Evolutionary conservation across 2,888 invertebrate genomes (phyloP).

Genomic region (Stenodema calcarata): DNA sequence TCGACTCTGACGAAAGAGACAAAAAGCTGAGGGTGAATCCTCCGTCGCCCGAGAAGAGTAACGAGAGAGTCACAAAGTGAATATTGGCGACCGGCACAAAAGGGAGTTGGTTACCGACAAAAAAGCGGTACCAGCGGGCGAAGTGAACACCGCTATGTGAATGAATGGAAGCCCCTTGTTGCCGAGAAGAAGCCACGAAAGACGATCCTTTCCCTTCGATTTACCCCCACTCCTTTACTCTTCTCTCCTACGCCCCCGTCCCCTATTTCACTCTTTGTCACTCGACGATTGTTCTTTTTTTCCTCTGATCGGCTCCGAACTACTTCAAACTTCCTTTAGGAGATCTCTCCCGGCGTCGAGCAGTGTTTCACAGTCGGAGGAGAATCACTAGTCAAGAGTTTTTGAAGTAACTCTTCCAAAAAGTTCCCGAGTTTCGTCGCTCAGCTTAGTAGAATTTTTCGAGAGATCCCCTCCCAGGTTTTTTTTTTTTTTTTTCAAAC

Average conservation of each 20-base stretch:
- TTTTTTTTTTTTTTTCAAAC: too few species aligned
- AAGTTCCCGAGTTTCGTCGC: not conserved
- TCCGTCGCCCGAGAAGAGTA: not conserved
- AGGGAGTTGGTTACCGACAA: conserved; percentile 30
- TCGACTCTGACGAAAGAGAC: not conserved
- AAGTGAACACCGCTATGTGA: conserved; percentile 17
- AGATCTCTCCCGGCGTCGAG: not conserved
- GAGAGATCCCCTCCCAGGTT: too few species aligned
- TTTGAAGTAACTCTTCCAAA: not conserved
- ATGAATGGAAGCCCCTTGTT: conserved; percentile 29
- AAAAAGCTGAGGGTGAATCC: not conserved
- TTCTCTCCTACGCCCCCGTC: not conserved
- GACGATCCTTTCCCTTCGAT: conserved; percentile 3
- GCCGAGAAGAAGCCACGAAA: conserved; percentile 29
- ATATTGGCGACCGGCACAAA: not conserved
- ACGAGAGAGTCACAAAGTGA: not conserved
- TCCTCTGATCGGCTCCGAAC: conserved; percentile 17
- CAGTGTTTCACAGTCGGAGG: not conserved
- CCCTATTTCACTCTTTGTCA: not conserved
- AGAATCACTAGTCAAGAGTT: not conserved
- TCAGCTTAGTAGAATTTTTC: not conserved
- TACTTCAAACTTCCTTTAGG: conserved; percentile 4
- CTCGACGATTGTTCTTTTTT: conserved; percentile 6
- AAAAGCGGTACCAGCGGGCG: not conserved
- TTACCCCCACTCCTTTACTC: not conserved